Evolutionary conservation across 2,113 vertebrate species (phyloP).

Genomic region (Fregata magnificens): DNA sequence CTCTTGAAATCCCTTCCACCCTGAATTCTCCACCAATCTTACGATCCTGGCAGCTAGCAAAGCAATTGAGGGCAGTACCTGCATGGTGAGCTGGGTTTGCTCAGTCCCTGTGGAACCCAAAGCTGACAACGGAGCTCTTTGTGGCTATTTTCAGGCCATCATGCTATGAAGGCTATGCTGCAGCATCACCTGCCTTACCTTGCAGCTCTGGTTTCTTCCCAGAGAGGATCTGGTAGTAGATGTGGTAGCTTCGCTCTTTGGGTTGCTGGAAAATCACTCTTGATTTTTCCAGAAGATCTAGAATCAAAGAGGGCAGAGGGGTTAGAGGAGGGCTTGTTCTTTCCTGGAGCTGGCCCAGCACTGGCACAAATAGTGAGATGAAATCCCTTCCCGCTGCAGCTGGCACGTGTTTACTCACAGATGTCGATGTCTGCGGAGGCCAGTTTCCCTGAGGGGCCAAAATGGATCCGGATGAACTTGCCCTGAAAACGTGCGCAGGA

Average conservation of each 20-base stretch:
- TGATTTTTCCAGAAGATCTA: constrained; percentile 95
- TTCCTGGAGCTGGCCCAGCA: background rate
- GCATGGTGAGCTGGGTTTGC: background rate
- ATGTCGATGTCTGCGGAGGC: constrained; percentile 92
- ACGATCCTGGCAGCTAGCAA: background rate
- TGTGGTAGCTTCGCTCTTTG: constrained; percentile 90
- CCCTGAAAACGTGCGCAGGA: constrained; percentile 69
- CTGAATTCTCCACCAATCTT: background rate
- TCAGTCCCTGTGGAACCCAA: background rate
- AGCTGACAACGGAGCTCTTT: background rate
- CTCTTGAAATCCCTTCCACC: background rate
- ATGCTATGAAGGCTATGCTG: background rate
- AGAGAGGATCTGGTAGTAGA: constrained; percentile 94
- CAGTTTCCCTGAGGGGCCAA: constrained; percentile 88
- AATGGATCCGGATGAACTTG: constrained; percentile 95
- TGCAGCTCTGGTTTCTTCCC: constrained; percentile 92
- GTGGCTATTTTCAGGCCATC: background rate
- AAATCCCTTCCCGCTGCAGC: background rate
- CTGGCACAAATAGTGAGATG: rapidly evolving
- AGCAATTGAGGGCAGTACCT: background rate
- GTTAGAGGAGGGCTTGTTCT: background rate
- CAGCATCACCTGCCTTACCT: constrained; percentile 68
- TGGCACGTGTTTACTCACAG: constrained; percentile 78
- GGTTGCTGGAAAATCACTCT: constrained; percentile 96
- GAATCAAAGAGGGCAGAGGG: background rate